These are phyloP conservation scores for Drosophila erecta DNA, from an alignment of 1,140 invertebrate species.

Conservation along the genomic window DNA sequence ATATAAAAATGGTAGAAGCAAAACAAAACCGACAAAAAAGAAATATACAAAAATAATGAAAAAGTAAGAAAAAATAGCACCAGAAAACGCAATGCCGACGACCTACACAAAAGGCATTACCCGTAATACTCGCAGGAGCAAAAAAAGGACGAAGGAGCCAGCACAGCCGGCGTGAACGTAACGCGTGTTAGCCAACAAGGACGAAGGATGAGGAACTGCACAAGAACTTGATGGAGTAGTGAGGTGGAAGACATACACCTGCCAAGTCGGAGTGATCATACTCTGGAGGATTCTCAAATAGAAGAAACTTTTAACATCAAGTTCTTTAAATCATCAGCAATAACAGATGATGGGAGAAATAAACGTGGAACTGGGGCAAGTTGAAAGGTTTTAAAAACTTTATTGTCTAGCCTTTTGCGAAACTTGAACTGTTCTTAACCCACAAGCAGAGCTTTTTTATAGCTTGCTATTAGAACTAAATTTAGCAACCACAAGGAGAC, in stretches of 20 bases:
- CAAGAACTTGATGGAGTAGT: slow-evolving; percentile 4
- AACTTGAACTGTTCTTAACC: neutral
- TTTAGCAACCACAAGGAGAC: neutral
- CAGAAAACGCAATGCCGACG: slow-evolving; percentile 58
- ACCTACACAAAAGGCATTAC: slow-evolving; percentile 72
- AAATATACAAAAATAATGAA: slow-evolving; percentile 7
- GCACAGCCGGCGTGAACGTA: slow-evolving; percentile 29
- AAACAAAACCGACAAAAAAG: slow-evolving; percentile 41
- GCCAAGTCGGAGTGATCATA: slow-evolving; percentile 13
- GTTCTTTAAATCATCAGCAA: slow-evolving; percentile 2
- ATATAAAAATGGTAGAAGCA: slow-evolving; percentile 53
- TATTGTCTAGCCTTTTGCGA: neutral
- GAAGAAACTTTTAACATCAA: neutral
- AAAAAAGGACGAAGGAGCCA: slow-evolving; percentile 3
- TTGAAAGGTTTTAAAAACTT: slow-evolving; percentile 9
- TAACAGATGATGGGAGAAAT: slow-evolving; percentile 20
- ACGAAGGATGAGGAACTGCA: slow-evolving; percentile 4
- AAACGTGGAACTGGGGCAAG: slow-evolving; percentile 1
- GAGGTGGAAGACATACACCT: neutral
- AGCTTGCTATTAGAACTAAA: neutral
- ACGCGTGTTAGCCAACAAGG: slow-evolving; percentile 41
- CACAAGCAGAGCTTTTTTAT: neutral
- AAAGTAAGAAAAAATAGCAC: slow-evolving; percentile 16
- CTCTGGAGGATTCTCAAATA: slow-evolving; percentile 6
- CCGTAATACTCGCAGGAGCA: slow-evolving; percentile 57